A percentile compares a stretch with the other conserved stretches of the same genome.
Evolutionary conservation across 1,140 invertebrate species (phyloP).

Genomic region (Aphelinus certus): DNA sequence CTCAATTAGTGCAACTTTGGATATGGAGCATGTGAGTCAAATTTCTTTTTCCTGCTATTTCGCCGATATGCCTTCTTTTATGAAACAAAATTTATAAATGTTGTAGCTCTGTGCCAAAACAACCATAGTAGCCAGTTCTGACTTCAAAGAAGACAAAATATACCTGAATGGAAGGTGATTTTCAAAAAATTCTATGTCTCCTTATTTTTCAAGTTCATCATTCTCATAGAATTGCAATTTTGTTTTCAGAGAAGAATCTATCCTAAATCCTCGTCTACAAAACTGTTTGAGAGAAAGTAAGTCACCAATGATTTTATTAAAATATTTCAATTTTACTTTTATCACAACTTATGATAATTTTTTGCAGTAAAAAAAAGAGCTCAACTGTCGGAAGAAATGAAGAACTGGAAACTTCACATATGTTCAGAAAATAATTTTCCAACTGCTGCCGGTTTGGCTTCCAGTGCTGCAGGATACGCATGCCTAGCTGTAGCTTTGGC

Average conservation of each 20-base stretch:
- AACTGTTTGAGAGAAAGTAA: constrained; percentile 84
- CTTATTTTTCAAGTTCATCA: constrained; percentile 13
- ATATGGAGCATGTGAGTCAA: constrained; percentile 77
- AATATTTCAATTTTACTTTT: background rate
- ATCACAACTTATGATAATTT: constrained; percentile 20
- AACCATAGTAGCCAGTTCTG: constrained; percentile 77
- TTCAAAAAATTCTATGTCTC: constrained; percentile 4
- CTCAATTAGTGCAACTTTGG: constrained; percentile 92
- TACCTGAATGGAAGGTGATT: constrained; percentile 88
- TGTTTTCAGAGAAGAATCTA: constrained; percentile 74
- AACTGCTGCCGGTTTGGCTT: constrained; percentile 96
- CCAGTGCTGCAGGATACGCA: constrained; percentile 97
- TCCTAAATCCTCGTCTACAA: constrained; percentile 77
- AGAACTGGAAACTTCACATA: constrained; percentile 83
- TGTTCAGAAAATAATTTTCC: constrained; percentile 98
- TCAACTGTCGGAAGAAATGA: constrained; percentile 58
- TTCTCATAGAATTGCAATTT: background rate
- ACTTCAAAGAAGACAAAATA: constrained; percentile 81
- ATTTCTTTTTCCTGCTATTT: constrained; percentile 39
- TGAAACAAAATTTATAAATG: background rate
- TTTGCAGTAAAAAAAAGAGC: constrained; percentile 63
- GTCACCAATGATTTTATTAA: constrained; percentile 44
- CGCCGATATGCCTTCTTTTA: too few relatives aligned
- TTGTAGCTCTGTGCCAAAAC: constrained; percentile 89
- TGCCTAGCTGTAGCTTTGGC: constrained; percentile 81